Conservation (phyloP, 2,888 invertebrate species). For the Eretmocerus hayati region DNA sequence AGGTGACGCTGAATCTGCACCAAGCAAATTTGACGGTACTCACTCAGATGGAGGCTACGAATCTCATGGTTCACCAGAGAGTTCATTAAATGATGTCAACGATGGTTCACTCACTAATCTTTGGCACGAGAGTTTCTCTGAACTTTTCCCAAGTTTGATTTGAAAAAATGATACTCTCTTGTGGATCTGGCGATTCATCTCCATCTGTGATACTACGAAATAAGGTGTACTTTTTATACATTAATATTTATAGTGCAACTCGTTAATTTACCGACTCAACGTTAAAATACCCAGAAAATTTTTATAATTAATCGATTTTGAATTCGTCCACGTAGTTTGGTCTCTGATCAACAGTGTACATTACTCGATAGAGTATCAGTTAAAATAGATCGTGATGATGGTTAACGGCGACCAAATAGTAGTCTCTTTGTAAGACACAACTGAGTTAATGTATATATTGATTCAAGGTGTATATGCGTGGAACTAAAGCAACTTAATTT, state of each 20-base stretch:
- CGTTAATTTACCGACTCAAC: neutral
- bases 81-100: constrained; percentile 9
- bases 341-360: too few relatives aligned
- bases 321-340: too few relatives aligned
- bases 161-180: constrained; percentile 41
- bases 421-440: constrained; percentile 20
- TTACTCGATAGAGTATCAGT: too few relatives aligned
- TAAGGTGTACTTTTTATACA: neutral
- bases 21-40: constrained; percentile 8
- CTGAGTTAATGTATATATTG: constrained; percentile 17
- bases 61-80: constrained; percentile 56
- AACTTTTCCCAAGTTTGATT: constrained; percentile 68
- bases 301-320: too few relatives aligned
- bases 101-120: constrained; percentile 55
- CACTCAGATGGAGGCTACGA: constrained; percentile 57
- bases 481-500: too few relatives aligned
- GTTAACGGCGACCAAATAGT: too few relatives aligned
- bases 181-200: constrained; percentile 6
- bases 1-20: too few relatives aligned
- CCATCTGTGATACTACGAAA: constrained; percentile 26
- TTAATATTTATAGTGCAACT: neutral
- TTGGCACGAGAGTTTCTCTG: constrained; percentile 70
- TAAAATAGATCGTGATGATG: too few relatives aligned
- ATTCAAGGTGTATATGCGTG: constrained; percentile 9
- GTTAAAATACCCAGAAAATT: neutral